These are phyloP conservation scores for Metaphire vulgaris DNA, from an alignment of 1,140 invertebrate genomes.

Conservation along the genomic window DNA sequence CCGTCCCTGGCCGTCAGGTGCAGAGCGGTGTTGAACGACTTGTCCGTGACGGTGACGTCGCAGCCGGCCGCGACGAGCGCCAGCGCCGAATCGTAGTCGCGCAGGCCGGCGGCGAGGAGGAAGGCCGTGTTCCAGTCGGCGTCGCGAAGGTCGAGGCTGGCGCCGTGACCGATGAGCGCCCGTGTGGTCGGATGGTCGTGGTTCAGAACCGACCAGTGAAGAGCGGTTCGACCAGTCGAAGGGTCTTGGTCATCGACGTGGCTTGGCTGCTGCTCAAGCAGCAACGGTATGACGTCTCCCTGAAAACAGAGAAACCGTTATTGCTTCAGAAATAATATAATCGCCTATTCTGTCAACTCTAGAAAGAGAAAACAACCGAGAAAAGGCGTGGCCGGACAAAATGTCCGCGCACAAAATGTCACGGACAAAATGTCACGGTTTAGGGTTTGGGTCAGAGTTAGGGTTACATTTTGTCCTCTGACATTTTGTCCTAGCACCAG, in stretches of 20 bases:
- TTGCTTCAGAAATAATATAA: too few species aligned
- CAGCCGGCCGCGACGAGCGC: conserved; percentile 9
- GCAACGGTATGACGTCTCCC: background rate
- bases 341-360: too few species aligned
- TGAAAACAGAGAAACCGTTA: too few species aligned
- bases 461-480: too few species aligned
- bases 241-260: conserved; percentile 23
- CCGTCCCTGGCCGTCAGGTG: conserved; percentile 22
- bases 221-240: conserved; percentile 11
- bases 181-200: background rate
- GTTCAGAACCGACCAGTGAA: conserved; percentile 24
- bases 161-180: conserved; percentile 4
- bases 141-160: conserved; percentile 14
- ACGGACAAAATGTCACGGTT: too few species aligned
- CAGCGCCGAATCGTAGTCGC: background rate
- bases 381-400: too few species aligned
- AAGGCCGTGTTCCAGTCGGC: conserved; percentile 27
- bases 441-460: too few species aligned
- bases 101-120: conserved; percentile 3
- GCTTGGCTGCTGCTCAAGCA: background rate
- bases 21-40: conserved; percentile 26
- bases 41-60: conserved; percentile 24
- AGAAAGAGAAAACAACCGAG: too few species aligned
- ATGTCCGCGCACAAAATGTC: too few species aligned
- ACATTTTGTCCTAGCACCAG: too few species aligned